Evolutionary conservation across 2,113 vertebrate genomes (phyloP).

Genomic region (Aegithalos caudatus): DNA sequence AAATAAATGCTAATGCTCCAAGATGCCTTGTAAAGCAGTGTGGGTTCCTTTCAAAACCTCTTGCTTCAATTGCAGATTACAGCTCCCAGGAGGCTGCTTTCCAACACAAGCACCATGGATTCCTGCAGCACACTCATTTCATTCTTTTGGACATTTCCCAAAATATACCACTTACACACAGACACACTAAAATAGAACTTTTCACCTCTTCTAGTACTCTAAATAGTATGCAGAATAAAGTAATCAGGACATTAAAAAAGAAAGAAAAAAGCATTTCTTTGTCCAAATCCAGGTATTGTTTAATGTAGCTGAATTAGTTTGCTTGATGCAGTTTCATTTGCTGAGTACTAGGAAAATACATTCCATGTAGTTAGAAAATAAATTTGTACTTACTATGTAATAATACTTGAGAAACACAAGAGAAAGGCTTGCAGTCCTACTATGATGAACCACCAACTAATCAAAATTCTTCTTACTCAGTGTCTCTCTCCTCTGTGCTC

Average conservation of each 20-base stretch:
- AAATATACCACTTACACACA: background rate
- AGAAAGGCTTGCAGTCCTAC: background rate
- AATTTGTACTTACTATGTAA: background rate
- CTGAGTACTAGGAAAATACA: slow-evolving; percentile 9
- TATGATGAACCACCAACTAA: background rate
- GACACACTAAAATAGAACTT: background rate
- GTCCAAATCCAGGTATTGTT: slow-evolving; percentile 20
- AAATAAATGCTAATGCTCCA: background rate
- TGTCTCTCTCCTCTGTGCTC: background rate
- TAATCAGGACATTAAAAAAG: background rate
- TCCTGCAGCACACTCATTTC: background rate
- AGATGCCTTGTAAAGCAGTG: background rate
- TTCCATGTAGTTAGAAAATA: background rate
- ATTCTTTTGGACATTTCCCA: background rate
- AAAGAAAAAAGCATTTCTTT: background rate
- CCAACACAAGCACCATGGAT: background rate
- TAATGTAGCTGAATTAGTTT: background rate
- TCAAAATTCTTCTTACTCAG: background rate
- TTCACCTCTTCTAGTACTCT: background rate
- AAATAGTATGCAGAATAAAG: background rate
- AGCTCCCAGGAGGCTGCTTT: background rate
- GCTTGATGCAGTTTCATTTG: background rate
- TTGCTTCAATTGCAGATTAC: background rate
- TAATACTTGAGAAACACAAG: background rate
- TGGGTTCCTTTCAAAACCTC: background rate